Percentiles rank a stretch among this genome's conserved stretches.
Evolutionary conservation across 2,113 vertebrate species (phyloP).

Genomic region (Notothenia rossii): DNA sequence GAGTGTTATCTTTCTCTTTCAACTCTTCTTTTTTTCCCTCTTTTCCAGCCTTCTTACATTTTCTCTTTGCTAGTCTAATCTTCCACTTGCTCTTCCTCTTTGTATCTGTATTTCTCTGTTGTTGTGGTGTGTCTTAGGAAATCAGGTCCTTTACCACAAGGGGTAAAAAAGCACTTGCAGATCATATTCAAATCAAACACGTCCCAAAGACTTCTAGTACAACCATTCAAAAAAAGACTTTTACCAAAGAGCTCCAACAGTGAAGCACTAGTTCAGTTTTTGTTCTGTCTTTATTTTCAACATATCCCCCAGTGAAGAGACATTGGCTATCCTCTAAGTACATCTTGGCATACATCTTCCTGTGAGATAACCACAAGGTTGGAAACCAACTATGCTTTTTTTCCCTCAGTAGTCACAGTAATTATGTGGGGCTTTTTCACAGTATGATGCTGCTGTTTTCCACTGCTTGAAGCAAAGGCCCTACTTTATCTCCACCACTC

Average conservation of each 20-base stretch:
- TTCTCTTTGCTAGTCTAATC: constrained; percentile 44
- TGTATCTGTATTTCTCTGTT: constrained; percentile 45
- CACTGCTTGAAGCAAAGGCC: constrained; percentile 21
- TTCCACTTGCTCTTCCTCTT: constrained; percentile 12
- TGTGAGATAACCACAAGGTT: constrained; percentile 44
- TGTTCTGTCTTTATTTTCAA: constrained; percentile 4
- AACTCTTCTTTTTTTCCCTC: constrained; percentile 37
- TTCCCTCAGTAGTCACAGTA: constrained; percentile 13
- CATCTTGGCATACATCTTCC: constrained; percentile 37
- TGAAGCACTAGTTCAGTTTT: background rate
- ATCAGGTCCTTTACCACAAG: constrained; percentile 35
- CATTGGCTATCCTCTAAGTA: background rate
- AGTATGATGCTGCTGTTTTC: constrained; percentile 28
- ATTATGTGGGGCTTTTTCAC: background rate
- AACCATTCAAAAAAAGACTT: constrained; percentile 25
- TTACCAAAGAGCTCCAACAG: background rate
- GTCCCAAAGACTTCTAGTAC: constrained; percentile 28
- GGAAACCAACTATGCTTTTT: constrained; percentile 28
- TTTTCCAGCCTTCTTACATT: constrained; percentile 12
- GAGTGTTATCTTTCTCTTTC: constrained; percentile 64
- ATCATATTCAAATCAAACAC: constrained; percentile 48
- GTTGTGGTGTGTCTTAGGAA: constrained; percentile 33
- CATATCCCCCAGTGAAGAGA: constrained; percentile 9
- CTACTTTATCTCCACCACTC: background rate
- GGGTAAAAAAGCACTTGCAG: constrained; percentile 25